A percentile compares a stretch with the other conserved stretches of the same genome.
Conservation (phyloP, 2,113 vertebrate species). For the Theristicus caerulescens region DNA sequence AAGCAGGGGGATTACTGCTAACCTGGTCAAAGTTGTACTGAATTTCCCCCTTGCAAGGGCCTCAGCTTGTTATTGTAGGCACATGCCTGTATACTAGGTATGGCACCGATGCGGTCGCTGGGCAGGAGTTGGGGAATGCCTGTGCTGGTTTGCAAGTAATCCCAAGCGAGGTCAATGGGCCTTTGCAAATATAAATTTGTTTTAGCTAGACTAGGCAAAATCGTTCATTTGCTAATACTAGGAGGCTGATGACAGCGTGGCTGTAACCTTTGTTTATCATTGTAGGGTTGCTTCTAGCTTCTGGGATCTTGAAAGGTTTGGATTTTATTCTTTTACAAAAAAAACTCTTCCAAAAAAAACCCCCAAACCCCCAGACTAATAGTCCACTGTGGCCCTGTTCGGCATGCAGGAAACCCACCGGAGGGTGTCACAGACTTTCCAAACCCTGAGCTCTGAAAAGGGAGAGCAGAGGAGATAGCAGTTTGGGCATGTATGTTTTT, state of each 20-base stretch:
- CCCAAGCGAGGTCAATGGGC: neutral
- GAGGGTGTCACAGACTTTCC: neutral
- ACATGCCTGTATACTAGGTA: neutral
- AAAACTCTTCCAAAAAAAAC: neutral
- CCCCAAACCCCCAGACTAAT: too few relatives aligned
- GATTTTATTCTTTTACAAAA: rapidly evolving
- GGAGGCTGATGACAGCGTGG: neutral
- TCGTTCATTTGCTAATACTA: neutral
- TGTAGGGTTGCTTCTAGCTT: neutral
- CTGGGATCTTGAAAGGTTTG: neutral
- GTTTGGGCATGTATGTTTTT: neutral
- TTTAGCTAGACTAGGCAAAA: neutral
- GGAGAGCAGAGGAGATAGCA: neutral
- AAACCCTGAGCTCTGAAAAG: neutral
- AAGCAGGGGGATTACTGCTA: neutral
- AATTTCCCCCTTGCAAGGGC: neutral
- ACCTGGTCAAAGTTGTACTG: neutral
- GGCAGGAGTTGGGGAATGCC: neutral
- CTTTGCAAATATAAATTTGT: neutral
- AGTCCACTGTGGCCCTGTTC: neutral
- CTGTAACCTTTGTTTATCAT: neutral
- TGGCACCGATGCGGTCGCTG: rapidly evolving
- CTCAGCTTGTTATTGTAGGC: neutral
- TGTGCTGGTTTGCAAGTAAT: neutral
- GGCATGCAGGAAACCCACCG: neutral